Conservation (phyloP, 2,797 vertebrate genomes). For the Cynodonichthys magdalenae region DNA sequence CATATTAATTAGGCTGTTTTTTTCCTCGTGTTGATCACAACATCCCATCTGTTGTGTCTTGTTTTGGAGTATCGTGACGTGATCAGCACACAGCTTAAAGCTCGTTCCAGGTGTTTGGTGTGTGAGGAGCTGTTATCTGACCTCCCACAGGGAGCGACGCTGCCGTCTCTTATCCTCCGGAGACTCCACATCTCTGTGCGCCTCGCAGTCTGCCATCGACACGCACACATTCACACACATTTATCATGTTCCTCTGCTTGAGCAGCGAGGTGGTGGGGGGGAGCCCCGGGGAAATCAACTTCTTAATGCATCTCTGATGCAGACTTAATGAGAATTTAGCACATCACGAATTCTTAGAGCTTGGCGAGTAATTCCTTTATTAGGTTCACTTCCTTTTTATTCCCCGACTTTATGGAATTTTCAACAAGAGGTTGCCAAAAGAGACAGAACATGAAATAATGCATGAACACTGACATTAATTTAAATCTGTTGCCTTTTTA, state of each 20-base stretch:
- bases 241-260: constrained; percentile 75
- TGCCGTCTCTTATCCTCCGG: constrained; percentile 49
- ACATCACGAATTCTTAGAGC: constrained; percentile 75
- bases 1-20: background rate
- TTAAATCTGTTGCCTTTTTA: constrained; percentile 21
- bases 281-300: constrained; percentile 79
- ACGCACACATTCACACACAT: constrained; percentile 52
- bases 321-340: constrained; percentile 85
- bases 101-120: constrained; percentile 60
- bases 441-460: constrained; percentile 12
- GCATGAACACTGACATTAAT: constrained; percentile 3
- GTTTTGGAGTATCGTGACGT: constrained; percentile 23
- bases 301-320: constrained; percentile 84
- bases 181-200: constrained; percentile 55
- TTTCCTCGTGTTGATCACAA: constrained; percentile 1
- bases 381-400: constrained; percentile 69
- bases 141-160: constrained; percentile 54
- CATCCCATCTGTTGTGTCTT: constrained; percentile 45
- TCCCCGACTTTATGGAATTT: constrained; percentile 52
- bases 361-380: constrained; percentile 71
- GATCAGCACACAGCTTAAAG: constrained; percentile 37
- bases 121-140: constrained; percentile 38
- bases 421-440: constrained; percentile 35
- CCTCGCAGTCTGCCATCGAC: constrained; percentile 55
- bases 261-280: constrained; percentile 42